These are phyloP conservation scores for Psephotus haematonotus DNA, from an alignment of 2,113 vertebrate species.

Conservation along the genomic window DNA sequence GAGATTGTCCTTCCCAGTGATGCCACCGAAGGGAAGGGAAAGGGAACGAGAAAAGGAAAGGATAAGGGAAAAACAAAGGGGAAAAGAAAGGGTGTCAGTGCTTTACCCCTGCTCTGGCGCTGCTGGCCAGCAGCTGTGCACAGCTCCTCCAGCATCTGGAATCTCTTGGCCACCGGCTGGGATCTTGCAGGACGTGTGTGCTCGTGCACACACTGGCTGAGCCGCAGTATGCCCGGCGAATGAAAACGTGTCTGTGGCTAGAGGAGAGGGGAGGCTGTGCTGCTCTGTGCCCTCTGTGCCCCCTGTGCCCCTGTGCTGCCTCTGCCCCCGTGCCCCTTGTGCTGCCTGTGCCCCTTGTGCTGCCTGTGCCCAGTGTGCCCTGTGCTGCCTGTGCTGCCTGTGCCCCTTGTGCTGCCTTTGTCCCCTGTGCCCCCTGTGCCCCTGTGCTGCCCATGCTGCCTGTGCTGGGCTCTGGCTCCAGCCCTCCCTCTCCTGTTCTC, in stretches of 20 bases:
- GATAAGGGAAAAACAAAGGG: neutral
- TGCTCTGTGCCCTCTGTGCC: no score
- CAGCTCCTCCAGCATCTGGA: constrained; percentile 62
- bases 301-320: neutral
- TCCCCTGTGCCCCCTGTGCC: no score
- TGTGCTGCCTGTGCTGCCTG: neutral
- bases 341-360: neutral
- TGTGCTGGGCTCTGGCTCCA: neutral
- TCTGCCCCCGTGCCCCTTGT: no score
- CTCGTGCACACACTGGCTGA: neutral
- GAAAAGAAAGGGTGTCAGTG: neutral
- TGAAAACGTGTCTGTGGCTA: neutral
- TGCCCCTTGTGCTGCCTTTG: no score
- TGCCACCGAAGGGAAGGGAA: neutral
- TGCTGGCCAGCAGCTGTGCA: constrained; percentile 51
- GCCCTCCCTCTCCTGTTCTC: neutral
- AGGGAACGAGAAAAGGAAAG: neutral
- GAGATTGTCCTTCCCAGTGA: neutral
- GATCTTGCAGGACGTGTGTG: constrained; percentile 8
- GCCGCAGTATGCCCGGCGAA: neutral
- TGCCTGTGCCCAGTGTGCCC: no score
- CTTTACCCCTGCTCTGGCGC: neutral
- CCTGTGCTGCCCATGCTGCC: no score
- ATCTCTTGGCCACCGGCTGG: constrained; percentile 43
- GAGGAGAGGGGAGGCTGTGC: neutral